Base-by-base conservation (phyloP, 2,797 vertebrate species). In the Alfaro cultratus region DNA sequence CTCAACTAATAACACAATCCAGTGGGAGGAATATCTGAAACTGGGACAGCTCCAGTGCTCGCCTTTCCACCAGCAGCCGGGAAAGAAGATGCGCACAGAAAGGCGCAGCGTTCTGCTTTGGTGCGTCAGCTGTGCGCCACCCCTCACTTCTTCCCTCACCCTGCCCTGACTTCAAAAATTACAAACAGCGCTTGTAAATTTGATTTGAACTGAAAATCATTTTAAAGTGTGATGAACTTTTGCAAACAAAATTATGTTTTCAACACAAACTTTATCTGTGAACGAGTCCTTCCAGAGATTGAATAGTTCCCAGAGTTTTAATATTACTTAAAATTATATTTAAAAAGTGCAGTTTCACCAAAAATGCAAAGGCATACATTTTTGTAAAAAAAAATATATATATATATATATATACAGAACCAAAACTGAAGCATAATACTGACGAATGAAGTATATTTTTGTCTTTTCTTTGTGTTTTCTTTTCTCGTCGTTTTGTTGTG, bases 71-170 rank as follows among this genome's bases (percentile, higher is more conserved):
- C 78, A 57, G 68, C 29, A 80, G 85, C 49, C 84, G 15, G 55
- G 79, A 92, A 78, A 91, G 89, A 92, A 91, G 94, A 94, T 94
- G 94, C 94, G 84, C 88, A 80, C 46, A 12, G 73, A 79, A 55
- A 76, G 76, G 55, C 80, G 53, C 84, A 4, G 82, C 75, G 68
- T 86, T 83, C 57, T 43, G 74, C 85, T 84, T 78, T 73, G 55
- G 88, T 64, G 92, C 86, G 85, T 92, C 90, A 93, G 91, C 89
- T 91, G 91, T 90, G 89, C 79, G 84, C 73, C 80, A 62, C 79
- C 75, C 86, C 64, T 70, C 74, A 23, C 53, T 23, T 75, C n/a
- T 16, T 29, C 1, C n/a, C 34, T 46, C 47, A 43, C 51, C 41
- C 39, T 31, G 67, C 60, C 64, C 81, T 77, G 76, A 76, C 82